Evolutionary conservation across 1,140 invertebrate genomes (phyloP).

Genomic region (Rhizoglyphus robini): DNA sequence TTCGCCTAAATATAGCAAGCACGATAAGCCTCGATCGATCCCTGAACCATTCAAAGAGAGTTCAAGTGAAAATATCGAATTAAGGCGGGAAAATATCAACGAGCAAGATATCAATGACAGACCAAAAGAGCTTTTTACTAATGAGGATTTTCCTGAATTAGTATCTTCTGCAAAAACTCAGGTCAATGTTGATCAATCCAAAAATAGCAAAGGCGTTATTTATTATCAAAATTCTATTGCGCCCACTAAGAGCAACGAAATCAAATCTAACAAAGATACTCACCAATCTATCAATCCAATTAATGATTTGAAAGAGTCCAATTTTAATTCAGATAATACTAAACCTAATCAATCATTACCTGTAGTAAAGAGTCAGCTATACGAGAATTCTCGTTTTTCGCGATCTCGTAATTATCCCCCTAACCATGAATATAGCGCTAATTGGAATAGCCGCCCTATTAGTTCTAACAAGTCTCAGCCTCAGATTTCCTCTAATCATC

Average conservation of each 20-base stretch:
- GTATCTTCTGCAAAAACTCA: neutral
- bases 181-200: neutral
- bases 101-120: neutral
- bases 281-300: neutral
- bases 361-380: neutral
- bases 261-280: neutral
- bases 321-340: neutral
- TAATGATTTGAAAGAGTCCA: neutral
- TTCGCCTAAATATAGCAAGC: neutral
- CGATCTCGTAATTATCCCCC: neutral
- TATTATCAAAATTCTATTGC: neutral
- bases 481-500: neutral
- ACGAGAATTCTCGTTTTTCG: neutral
- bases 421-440: neutral
- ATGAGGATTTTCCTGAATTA: constrained; percentile 21
- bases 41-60: too few relatives aligned
- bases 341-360: neutral
- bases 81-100: too few relatives aligned
- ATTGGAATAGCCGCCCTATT: neutral
- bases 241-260: neutral
- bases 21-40: neutral
- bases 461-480: neutral
- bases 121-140: neutral
- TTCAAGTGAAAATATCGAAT: too few relatives aligned
- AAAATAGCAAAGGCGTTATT: neutral